phyloP scores from a whole-genome alignment of 2,113 vertebrate genomes.

The Taxidea taxus region DNA sequence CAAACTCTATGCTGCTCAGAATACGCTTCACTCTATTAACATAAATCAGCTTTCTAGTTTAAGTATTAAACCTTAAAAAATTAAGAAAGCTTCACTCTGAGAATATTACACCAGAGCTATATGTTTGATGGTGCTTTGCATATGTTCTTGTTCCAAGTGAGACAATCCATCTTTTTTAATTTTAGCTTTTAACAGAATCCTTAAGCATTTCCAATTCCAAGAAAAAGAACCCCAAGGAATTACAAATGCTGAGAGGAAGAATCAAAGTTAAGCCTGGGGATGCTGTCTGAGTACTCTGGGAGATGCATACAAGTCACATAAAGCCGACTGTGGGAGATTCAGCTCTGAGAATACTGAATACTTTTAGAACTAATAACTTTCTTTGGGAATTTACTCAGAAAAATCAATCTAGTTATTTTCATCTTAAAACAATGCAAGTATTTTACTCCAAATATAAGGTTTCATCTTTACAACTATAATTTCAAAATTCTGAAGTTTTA shows the following conservation, averaged over 20 bases:
- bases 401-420: background rate
- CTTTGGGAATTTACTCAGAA: background rate
- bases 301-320: background rate
- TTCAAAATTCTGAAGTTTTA: background rate
- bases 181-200: constrained; percentile 54
- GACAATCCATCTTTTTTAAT: background rate
- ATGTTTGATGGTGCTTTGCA: background rate
- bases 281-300: background rate
- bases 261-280: constrained; percentile 37
- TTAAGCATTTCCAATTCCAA: background rate
- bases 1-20: constrained; percentile 15
- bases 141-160: background rate
- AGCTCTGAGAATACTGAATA: background rate
- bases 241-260: constrained; percentile 43
- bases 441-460: background rate
- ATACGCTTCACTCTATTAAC: background rate
- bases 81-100: background rate
- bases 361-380: background rate
- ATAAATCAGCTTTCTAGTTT: constrained; percentile 5
- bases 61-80: constrained; percentile 29
- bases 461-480: background rate
- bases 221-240: background rate
- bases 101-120: background rate
- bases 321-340: background rate
- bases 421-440: background rate